These are phyloP conservation scores for Bucorvus abyssinicus DNA, from an alignment of 2,797 vertebrate species.

Conservation along the genomic window DNA sequence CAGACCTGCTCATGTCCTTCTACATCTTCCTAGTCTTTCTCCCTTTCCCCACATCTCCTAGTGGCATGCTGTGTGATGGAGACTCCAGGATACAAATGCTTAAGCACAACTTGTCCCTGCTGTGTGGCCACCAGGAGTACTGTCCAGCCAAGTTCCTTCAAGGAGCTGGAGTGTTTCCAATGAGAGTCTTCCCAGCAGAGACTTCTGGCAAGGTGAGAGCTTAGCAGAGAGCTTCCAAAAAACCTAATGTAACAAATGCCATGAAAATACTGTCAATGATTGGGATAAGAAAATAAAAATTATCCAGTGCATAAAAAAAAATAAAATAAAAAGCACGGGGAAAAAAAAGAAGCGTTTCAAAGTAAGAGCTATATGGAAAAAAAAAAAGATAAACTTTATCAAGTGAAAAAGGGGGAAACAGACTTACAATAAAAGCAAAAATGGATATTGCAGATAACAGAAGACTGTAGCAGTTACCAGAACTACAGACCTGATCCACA, in stretches of 20 bases:
- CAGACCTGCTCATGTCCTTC: not conserved
- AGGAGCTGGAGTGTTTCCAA: not conserved
- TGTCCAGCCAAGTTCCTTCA: not conserved
- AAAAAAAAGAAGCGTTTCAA: not conserved
- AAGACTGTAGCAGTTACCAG: not conserved
- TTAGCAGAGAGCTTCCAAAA: not conserved
- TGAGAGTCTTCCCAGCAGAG: not conserved
- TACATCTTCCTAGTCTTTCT: not conserved
- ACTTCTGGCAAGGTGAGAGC: not conserved
- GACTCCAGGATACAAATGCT: not conserved
- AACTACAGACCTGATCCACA: not conserved
- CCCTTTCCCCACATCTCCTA: not conserved
- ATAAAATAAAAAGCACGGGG: not conserved
- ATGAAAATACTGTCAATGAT: not conserved
- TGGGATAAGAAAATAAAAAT: not conserved
- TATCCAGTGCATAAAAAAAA: not conserved
- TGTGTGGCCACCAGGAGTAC: not conserved
- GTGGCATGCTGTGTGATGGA: not conserved
- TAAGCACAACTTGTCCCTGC: not conserved
- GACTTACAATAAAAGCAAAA: not conserved
- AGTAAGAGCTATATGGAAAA: not conserved
- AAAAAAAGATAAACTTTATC: not conserved
- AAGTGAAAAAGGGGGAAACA: not conserved
- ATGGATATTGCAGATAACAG: not conserved
- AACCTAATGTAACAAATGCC: fast-evolving